These are phyloP conservation scores for Papilio protenor DNA, from an alignment of 2,888 invertebrate species.

Conservation along the genomic window DNA sequence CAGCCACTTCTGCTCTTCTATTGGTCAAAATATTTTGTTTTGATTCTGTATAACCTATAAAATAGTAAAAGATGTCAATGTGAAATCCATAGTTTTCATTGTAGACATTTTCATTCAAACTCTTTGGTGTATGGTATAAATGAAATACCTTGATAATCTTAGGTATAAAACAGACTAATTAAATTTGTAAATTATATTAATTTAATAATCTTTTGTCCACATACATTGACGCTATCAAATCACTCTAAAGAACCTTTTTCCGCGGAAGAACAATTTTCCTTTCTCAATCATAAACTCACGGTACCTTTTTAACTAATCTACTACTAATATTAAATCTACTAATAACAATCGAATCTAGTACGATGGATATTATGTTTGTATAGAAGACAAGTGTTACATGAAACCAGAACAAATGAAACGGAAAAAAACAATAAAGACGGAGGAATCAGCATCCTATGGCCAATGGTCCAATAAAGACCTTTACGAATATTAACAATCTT, in stretches of 20 bases:
- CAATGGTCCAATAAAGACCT: neutral
- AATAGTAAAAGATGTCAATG: slow-evolving; percentile 55
- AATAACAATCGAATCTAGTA: neutral
- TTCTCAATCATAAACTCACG: too few relatives aligned
- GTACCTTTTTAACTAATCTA: too few relatives aligned
- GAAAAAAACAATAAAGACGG: neutral
- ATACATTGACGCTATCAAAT: neutral
- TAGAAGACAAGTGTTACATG: neutral
- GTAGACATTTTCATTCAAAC: slow-evolving; percentile 1
- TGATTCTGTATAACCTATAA: slow-evolving; percentile 70
- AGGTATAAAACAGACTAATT: neutral
- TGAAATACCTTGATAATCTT: neutral
- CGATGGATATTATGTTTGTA: neutral
- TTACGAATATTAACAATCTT: neutral
- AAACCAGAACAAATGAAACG: neutral
- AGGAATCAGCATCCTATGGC: neutral
- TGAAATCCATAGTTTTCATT: slow-evolving; percentile 47
- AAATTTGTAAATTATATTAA: neutral
- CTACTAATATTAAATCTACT: too few relatives aligned
- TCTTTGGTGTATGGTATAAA: neutral
- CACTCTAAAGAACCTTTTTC: neutral
- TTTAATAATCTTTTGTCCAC: neutral
- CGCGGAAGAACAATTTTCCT: neutral
- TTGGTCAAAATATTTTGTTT: slow-evolving; percentile 76
- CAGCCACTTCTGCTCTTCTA: slow-evolving; percentile 55